phyloP scores from a whole-genome alignment of 2,113 vertebrate genomes.

The Gracilinanus agilis region DNA sequence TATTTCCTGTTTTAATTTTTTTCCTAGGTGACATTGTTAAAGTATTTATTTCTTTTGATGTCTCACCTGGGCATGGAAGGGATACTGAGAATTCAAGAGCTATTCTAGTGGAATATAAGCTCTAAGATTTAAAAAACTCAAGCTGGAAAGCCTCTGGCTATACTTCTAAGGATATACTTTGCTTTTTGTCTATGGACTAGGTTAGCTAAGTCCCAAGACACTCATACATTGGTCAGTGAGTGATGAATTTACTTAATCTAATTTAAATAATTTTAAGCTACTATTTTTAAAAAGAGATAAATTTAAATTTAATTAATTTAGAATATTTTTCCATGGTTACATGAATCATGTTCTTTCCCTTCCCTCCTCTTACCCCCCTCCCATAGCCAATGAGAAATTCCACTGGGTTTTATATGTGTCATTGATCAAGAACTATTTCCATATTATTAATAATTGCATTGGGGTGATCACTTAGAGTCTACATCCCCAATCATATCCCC shows the following conservation, averaged over 20 bases:
- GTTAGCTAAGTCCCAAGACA: not conserved
- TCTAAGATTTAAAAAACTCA: not conserved
- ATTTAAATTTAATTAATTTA: no score
- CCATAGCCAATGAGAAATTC: no score
- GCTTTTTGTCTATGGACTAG: not conserved
- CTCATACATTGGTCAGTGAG: not conserved
- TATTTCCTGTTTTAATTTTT: not conserved
- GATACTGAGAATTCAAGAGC: not conserved
- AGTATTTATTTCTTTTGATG: not conserved
- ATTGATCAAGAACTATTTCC: no score
- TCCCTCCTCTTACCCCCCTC: no score
- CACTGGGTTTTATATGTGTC: no score
- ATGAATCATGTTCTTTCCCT: no score
- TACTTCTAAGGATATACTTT: not conserved
- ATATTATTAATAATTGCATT: no score
- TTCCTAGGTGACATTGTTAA: not conserved
- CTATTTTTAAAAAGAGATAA: no score
- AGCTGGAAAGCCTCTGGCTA: not conserved
- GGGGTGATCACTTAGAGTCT: no score
- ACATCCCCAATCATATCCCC: no score
- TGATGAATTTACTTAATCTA: not conserved
- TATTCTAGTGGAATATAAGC: not conserved
- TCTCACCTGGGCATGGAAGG: not conserved
- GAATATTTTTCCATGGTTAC: no score
- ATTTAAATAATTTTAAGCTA: no score